Percentiles rank a stretch among this genome's conserved stretches.
These are phyloP conservation scores for Serinus canaria DNA, from an alignment of 2,113 vertebrate species.

Conservation along the genomic window DNA sequence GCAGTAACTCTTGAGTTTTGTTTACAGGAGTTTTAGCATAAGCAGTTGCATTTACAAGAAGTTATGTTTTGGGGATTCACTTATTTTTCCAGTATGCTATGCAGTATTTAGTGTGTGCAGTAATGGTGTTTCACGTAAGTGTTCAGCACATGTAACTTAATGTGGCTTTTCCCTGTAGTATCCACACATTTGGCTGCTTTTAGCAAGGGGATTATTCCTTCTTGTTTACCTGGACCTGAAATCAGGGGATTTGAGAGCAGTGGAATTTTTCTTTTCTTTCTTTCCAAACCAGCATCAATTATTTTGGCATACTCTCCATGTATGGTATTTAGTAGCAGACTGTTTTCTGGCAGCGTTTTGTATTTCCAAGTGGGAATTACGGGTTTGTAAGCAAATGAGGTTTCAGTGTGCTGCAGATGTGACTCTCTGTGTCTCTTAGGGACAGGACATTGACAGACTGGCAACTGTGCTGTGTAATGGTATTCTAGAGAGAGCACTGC, in stretches of 20 bases:
- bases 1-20: not conserved
- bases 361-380: conserved; percentile 69
- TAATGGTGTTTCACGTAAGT: not conserved
- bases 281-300: conserved; percentile 56
- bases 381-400: conserved; percentile 71
- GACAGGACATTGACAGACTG: conserved; percentile 64
- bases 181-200: not conserved
- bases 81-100: not conserved
- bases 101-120: not conserved
- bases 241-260: not conserved
- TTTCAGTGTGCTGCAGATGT: conserved; percentile 75
- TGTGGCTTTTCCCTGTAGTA: not conserved
- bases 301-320: conserved; percentile 63
- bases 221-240: not conserved
- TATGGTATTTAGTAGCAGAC: conserved; percentile 68
- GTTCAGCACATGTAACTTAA: not conserved
- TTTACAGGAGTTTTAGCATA: not conserved
- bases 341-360: conserved; percentile 65
- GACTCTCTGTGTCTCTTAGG: conserved; percentile 69
- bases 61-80: not conserved
- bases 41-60: not conserved
- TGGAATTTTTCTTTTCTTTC: not conserved
- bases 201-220: not conserved
- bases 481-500: conserved; percentile 72
- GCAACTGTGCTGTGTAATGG: conserved; percentile 64